Conservation (phyloP, 2,113 vertebrate species). For the Lutjanus erythropterus region DNA sequence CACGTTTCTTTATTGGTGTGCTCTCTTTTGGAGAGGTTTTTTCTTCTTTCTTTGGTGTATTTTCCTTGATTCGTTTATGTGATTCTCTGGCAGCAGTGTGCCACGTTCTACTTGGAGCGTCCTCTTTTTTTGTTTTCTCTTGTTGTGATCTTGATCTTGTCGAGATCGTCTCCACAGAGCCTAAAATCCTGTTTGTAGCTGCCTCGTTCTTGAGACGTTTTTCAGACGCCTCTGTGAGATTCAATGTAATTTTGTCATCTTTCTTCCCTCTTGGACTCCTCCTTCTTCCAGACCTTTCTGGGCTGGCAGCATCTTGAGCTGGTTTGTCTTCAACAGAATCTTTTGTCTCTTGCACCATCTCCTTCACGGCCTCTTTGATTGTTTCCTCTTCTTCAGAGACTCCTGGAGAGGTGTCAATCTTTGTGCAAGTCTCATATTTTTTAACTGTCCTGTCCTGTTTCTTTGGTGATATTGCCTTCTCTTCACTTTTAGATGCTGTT, state of each 20-base stretch:
- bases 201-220: conserved; percentile 6
- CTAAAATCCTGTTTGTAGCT: conserved; percentile 41
- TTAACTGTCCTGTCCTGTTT: conserved; percentile 14
- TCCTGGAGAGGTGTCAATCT: background rate
- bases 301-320: background rate
- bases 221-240: background rate
- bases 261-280: conserved; percentile 51
- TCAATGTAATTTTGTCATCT: conserved; percentile 15
- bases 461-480: conserved; percentile 27
- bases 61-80: conserved; percentile 20
- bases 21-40: background rate
- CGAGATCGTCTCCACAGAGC: conserved; percentile 42
- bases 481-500: conserved; percentile 43
- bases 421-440: conserved; percentile 13
- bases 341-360: conserved; percentile 34
- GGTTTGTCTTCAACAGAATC: conserved; percentile 55
- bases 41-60: background rate
- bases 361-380: background rate
- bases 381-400: conserved; percentile 7
- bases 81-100: conserved; percentile 37
- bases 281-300: conserved; percentile 26
- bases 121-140: conserved; percentile 23
- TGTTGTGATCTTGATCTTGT: conserved; percentile 31
- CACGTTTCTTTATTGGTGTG: conserved; percentile 20
- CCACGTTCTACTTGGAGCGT: conserved; percentile 26